Base-by-base conservation (phyloP, 2,113 vertebrate genomes). In the Pterophyllum scalare region DNA sequence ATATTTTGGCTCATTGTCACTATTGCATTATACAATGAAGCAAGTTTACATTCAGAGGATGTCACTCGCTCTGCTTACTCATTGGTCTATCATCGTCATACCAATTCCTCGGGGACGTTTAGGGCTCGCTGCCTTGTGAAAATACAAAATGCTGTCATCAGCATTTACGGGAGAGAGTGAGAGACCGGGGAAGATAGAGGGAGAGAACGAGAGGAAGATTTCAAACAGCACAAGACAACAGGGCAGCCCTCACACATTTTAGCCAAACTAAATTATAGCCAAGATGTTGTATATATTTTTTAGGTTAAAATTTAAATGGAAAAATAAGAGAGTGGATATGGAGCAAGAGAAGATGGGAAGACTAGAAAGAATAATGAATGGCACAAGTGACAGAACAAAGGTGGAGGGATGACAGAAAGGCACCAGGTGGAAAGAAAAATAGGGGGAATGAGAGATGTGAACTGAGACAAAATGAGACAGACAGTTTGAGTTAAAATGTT, bases 131-230 rank as follows among this genome's bases (percentile, higher is more conserved):
- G 75, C 83, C 79, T 80, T 77, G 85, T 85, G 82, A 83, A 84
- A 90, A 84, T 61, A 56, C 78, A 70, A 90, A 91, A 84, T 76
- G 89, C 90, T 91, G 89, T 93, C 92, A 88, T 91, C 92, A 83
- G 87, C 85, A 2, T 87, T 91, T 92, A 89, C 78, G 12, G 83
- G 89, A 87, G 64, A 81, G 75, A 59, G 43, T 2, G 5, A 46
- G 62, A 49, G 75, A 59, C 64, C n/a, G 7, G 26, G 26, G 24
- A 46, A 64, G 11, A 67, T 61, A 76, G 67, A 33, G 67, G 46
- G 20, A 54, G 67, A 72, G 65, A 49, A 43, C 15, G 8, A 56
- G 19, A n/a, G 33, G 19, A 57, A 22, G 35, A 6, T 54, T 72
- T 19, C 26, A 33, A 72, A 52, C 43, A 72, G 49, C 17, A 72